phyloP scores from a whole-genome alignment of 2,888 invertebrate species.

The Pammene fasciana region DNA sequence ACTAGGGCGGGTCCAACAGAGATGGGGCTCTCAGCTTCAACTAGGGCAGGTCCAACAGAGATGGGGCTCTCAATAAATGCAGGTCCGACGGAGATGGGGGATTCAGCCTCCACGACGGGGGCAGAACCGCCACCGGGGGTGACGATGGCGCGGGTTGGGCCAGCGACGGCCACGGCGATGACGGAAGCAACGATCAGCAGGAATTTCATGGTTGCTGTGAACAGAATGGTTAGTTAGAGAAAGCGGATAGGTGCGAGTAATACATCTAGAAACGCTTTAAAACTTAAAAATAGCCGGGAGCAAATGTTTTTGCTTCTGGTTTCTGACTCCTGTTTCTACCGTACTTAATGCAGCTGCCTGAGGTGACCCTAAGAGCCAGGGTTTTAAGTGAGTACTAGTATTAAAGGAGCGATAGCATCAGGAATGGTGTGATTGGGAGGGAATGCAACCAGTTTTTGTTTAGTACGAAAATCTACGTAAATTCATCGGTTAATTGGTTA shows the following conservation, averaged over 20 bases:
- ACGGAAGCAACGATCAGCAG: constrained; percentile 55
- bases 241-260: neutral
- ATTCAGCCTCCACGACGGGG: constrained; percentile 22
- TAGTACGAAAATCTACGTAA: too few relatives aligned
- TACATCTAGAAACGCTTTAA: too few relatives aligned
- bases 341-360: too few relatives aligned
- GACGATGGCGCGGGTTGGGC: constrained; percentile 50
- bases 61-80: constrained; percentile 28
- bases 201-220: constrained; percentile 51
- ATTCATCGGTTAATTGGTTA: too few relatives aligned
- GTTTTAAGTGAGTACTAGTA: too few relatives aligned
- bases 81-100: constrained; percentile 31
- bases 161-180: constrained; percentile 54
- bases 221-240: neutral
- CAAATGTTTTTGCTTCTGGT: too few relatives aligned
- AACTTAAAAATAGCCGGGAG: too few relatives aligned
- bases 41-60: constrained; percentile 27
- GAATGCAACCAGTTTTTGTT: too few relatives aligned
- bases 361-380: too few relatives aligned
- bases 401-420: too few relatives aligned
- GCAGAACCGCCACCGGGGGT: constrained; percentile 47
- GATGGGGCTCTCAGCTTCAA: constrained; percentile 16
- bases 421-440: too few relatives aligned
- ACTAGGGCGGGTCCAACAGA: constrained; percentile 22
- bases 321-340: too few relatives aligned